Conservation (phyloP, 2,797 vertebrate species). For the Sebastes hubbsi region DNA sequence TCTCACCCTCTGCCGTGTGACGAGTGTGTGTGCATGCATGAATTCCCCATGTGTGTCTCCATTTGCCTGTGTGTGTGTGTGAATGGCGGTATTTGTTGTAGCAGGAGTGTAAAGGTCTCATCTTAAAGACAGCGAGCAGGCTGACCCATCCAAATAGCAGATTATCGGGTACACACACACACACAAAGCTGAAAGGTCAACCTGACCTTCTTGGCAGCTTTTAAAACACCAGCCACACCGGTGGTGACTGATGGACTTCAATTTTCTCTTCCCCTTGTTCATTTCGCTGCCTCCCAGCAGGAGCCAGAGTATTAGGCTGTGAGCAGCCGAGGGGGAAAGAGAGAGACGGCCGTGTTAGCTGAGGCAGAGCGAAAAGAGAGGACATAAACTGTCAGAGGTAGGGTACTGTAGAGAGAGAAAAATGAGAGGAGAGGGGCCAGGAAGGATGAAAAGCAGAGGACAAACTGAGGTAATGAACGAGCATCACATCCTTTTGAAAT, state of each 20-base stretch:
- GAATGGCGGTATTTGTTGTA: background rate
- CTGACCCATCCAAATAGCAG: constrained; percentile 51
- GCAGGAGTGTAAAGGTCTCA: constrained; percentile 39
- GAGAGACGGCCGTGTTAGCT: constrained; percentile 26
- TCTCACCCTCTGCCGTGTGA: background rate
- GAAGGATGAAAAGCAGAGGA: constrained; percentile 3
- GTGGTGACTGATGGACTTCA: constrained; percentile 70
- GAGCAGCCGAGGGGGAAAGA: constrained; percentile 31
- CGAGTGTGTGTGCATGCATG: background rate
- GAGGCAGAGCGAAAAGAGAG: constrained; percentile 22
- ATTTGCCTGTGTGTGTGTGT: background rate
- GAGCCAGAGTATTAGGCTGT: constrained; percentile 50
- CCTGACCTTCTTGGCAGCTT: constrained; percentile 52
- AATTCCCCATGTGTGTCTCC: background rate
- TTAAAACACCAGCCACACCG: constrained; percentile 39
- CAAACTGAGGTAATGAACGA: background rate
- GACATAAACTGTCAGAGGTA: constrained; percentile 24
- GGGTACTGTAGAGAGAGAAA: background rate
- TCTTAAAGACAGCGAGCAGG: constrained; percentile 27
- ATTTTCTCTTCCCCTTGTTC: constrained; percentile 59
- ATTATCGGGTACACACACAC: constrained; percentile 48
- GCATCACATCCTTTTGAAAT: background rate
- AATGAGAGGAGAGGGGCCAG: background rate
- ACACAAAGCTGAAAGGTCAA: constrained; percentile 64
- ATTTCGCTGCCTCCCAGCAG: constrained; percentile 54